Evolutionary conservation across 2,888 invertebrate species (phyloP), one percentile per base, ranked within the genome.

Genomic region (Vannuccia rotundouncinata): DNA sequence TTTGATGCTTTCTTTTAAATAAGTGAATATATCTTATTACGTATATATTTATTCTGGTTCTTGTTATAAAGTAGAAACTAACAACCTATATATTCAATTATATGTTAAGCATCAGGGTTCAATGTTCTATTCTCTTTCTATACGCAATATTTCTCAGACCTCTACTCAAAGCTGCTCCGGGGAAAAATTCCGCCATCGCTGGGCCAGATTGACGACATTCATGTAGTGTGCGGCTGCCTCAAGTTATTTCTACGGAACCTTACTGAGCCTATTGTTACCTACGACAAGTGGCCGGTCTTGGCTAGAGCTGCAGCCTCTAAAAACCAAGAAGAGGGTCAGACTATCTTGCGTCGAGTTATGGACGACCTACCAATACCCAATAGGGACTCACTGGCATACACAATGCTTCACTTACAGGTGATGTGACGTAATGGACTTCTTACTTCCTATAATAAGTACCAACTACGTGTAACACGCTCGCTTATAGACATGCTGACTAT

Each of bases 171-270:
- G 45, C 45, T 45, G 17, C 45, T 10, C 10, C 45, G 45, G 10
- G 73, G 73, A 5, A n/a, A 73, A n/a, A 73, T 22, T 73, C 73
- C 25, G 22, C 73, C 73, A 27, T 73, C 10, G 10, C 30, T 29
- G 10, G 29, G 79, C 79, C 94, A 27, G 1, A 73, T 79, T 30
- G 83, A 83, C 81, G 88, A 99, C 86, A 90, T 96, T 30, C 92
- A 96, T 88, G 93, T 93, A 0, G 90, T 99, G 31, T 95, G 96
- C 88, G 94, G 96, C 74, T 94, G 94, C 82, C 90, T 99, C 74
- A 99, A 98, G 89, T 94, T 95, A 88, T 99, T 99, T 89, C 90
- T 99, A 80, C 91, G 95, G 1, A 91, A 92, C 0, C 90, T 99
- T 29, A 92, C 92, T 79, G 98, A 99, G 87, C 95, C 98, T 0